A percentile compares a stretch with the other conserved stretches of the same genome.
Conservation (phyloP, 2,113 vertebrate species). For the Archocentrus centrarchus region DNA sequence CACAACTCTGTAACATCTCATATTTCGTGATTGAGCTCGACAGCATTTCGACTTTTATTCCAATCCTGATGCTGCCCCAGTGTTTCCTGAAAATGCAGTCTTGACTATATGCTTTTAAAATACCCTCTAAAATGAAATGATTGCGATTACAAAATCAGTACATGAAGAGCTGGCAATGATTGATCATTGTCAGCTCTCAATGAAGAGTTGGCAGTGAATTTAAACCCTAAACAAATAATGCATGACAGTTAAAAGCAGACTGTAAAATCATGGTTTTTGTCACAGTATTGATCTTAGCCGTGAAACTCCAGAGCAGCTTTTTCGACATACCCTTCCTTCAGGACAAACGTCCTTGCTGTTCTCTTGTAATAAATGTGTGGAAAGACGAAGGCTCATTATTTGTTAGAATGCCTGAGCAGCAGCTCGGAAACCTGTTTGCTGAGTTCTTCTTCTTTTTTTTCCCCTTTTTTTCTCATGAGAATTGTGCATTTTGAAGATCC, state of each 20-base stretch:
- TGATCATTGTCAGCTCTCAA: background rate
- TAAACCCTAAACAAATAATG: background rate
- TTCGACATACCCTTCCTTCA: background rate
- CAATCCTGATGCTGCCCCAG: background rate
- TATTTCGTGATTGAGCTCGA: background rate
- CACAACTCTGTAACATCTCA: background rate
- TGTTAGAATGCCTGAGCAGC: slow-evolving; percentile 21
- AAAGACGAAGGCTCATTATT: slow-evolving; percentile 38
- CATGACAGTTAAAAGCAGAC: background rate
- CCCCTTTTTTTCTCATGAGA: background rate
- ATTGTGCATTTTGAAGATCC: slow-evolving; percentile 7
- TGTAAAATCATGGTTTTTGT: background rate
- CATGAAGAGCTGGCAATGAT: background rate
- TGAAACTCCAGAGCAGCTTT: background rate
- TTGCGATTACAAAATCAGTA: too few relatives aligned
- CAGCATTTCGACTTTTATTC: background rate
- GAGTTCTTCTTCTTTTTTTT: background rate
- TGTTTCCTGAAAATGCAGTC: background rate
- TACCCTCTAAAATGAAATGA: background rate
- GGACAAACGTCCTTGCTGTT: background rate
- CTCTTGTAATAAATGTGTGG: background rate
- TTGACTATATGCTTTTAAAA: background rate
- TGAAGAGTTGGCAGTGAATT: background rate
- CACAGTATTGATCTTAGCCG: background rate
- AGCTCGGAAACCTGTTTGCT: slow-evolving; percentile 45